Percentiles rank a stretch among this genome's conserved stretches.
phyloP scores from a whole-genome alignment of 2,797 vertebrate genomes.

The Poecilia picta region DNA sequence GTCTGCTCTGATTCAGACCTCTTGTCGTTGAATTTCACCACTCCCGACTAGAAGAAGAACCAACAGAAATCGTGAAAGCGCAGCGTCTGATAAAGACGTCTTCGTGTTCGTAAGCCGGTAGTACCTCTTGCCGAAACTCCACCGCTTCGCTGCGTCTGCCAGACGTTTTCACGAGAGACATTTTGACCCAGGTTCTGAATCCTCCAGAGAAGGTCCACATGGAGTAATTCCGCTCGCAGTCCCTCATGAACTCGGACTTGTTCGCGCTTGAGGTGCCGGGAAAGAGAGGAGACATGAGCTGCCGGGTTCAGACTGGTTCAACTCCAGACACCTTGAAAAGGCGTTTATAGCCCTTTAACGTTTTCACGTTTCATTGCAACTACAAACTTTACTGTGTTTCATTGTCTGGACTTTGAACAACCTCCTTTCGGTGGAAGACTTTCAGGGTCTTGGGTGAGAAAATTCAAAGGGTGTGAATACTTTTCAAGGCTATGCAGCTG shows the following conservation, averaged over 20 bases:
- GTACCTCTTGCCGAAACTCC: conserved; percentile 96
- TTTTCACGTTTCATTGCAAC: neutral
- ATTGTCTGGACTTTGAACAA: neutral
- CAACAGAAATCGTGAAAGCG: neutral
- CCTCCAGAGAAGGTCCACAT: conserved; percentile 97
- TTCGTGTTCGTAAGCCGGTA: neutral
- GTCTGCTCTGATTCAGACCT: conserved; percentile 72
- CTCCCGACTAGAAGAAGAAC: conserved; percentile 83
- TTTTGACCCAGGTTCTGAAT: conserved; percentile 98
- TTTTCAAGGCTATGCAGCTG: neutral
- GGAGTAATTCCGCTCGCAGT: conserved; percentile 94
- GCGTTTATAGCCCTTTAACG: neutral
- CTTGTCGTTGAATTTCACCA: conserved; percentile 95
- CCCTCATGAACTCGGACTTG: conserved; percentile 89
- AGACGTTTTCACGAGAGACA: conserved; percentile 93
- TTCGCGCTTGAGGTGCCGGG: conserved; percentile 76
- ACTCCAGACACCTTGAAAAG: neutral
- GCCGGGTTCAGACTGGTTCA: neutral
- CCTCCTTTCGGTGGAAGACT: neutral
- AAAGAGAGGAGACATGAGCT: conserved; percentile 6
- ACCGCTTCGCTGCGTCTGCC: conserved; percentile 86
- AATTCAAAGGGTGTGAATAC: too few relatives aligned
- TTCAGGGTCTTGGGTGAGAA: neutral
- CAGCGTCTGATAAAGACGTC: neutral
- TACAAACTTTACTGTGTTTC: neutral